Evolutionary conservation across 23 tunicate genomes (phyloP), one percentile per base, ranked within the genome.

Genomic region (Ciona savignyi): DNA sequence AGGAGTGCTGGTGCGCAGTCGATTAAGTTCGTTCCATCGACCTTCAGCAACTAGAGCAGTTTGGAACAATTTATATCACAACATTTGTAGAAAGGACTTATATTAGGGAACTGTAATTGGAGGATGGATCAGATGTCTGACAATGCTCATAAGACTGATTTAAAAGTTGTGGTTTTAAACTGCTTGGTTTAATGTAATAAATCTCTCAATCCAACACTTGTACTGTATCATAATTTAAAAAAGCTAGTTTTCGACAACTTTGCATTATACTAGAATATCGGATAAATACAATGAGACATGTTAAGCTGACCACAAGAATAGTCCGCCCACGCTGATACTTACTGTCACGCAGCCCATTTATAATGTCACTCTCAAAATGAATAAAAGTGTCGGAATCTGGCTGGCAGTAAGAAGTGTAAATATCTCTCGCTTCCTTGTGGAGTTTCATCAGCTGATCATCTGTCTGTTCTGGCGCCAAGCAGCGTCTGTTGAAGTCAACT

Each of bases 401-500:
- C 27, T 34, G 22, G 61, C 89, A 91, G 60, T 91, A 91, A 25
- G 97, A 63, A 25, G 79, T 60, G 60, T 85, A 91, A 32, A 91
- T 91, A 27, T 77, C 82, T 33, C 61, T 33, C 20, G 93, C 97
- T 77, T 91, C 97, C 31, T 76, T 71, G 32, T 91, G 97, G 2
- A 91, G 76, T 28, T 91, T 91, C 33, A 71, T 60, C 42, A 76
- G 78, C 51, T 84, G 97, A 6, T 70, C 83, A 22, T 74, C 67
- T 25, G 71, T 67, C 51, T 85, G 85, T 35, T 91, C 97, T 33
- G 74, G 86, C 25, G 97, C 83, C 60, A 91, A 74, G 42, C 97
- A 91, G 30, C 97, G 78, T 4, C 91, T 83, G 67, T 91, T 84
- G 69, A 91, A 91, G 65, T 91, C 97, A 60, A 84, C 97, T 91